A percentile compares a stretch with the other conserved stretches of the same genome.
Conservation (phyloP, 2,888 invertebrate genomes). For the Tenodera sinensis region DNA sequence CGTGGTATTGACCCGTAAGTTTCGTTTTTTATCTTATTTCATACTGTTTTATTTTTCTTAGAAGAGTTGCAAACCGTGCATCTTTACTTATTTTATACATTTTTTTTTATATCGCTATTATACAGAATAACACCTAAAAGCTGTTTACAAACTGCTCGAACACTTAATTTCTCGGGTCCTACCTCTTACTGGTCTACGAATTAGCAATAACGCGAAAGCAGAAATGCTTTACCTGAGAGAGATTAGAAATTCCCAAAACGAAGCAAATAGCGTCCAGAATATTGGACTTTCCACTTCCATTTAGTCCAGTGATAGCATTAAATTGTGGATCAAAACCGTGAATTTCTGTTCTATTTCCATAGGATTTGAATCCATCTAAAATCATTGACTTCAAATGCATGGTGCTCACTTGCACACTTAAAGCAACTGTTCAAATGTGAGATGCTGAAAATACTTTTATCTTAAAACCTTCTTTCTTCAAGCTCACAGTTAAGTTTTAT, state of each 20-base stretch:
- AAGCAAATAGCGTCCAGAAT: conserved; percentile 98
- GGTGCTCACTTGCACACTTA: background rate
- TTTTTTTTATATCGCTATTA: no score
- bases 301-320: conserved; percentile 96
- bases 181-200: background rate
- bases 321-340: conserved; percentile 90
- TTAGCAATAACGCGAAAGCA: background rate
- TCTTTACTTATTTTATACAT: no score
- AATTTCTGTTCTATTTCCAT: conserved; percentile 88
- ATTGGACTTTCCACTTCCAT: conserved; percentile 97
- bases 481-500: no score
- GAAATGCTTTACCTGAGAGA: conserved; percentile 71
- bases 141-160: background rate
- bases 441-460: no score
- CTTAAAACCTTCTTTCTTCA: no score
- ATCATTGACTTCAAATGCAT: conserved; percentile 93
- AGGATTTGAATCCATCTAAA: conserved; percentile 97
- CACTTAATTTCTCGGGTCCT: background rate
- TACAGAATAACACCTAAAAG: no score
- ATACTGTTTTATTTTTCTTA: no score
- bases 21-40: no score
- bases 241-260: conserved; percentile 89
- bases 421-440: no score
- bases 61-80: no score
- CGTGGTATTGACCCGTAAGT: no score